These are phyloP conservation scores for Habroteleia sp. DNA, from an alignment of 2,888 invertebrate genomes.

Conservation along the genomic window DNA sequence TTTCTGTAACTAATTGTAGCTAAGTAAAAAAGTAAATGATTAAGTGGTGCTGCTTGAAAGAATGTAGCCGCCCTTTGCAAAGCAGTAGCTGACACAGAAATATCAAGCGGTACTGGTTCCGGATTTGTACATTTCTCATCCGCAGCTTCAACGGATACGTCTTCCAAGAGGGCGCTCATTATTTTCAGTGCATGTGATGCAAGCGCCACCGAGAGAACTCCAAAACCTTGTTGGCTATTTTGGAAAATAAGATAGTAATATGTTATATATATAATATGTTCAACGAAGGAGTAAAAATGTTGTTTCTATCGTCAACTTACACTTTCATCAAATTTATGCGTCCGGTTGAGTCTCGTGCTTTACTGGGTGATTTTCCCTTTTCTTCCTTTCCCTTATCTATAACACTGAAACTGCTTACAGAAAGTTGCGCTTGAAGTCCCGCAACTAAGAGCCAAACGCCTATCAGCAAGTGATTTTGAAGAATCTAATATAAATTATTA, in stretches of 20 bases:
- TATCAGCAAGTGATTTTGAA: constrained; percentile 94
- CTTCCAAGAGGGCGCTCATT: constrained; percentile 87
- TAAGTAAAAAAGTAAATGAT: constrained; percentile 92
- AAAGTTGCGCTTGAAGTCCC: constrained; percentile 92
- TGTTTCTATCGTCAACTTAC: too few species aligned
- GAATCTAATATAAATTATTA: constrained; percentile 85
- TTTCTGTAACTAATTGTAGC: constrained; percentile 95
- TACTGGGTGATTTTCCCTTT: constrained; percentile 84
- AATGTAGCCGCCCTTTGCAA: constrained; percentile 87
- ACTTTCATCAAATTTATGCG: constrained; percentile 88
- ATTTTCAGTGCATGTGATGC: constrained; percentile 92
- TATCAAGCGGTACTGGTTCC: constrained; percentile 85
- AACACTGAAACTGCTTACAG: constrained; percentile 83
- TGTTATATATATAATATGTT: too few species aligned
- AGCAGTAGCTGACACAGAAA: constrained; percentile 86
- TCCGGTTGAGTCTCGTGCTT: constrained; percentile 83
- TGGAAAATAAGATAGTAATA: neutral
- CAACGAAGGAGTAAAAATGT: too few species aligned
- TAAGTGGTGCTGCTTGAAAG: constrained; percentile 87
- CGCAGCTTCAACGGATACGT: constrained; percentile 87
- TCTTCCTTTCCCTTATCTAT: constrained; percentile 82
- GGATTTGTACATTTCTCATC: constrained; percentile 75
- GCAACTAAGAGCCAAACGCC: constrained; percentile 94
- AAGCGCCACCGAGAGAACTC: constrained; percentile 93
- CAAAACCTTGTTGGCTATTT: constrained; percentile 90